Conservation (phyloP, 2,888 invertebrate species). For the Hemaris fuciformis region DNA sequence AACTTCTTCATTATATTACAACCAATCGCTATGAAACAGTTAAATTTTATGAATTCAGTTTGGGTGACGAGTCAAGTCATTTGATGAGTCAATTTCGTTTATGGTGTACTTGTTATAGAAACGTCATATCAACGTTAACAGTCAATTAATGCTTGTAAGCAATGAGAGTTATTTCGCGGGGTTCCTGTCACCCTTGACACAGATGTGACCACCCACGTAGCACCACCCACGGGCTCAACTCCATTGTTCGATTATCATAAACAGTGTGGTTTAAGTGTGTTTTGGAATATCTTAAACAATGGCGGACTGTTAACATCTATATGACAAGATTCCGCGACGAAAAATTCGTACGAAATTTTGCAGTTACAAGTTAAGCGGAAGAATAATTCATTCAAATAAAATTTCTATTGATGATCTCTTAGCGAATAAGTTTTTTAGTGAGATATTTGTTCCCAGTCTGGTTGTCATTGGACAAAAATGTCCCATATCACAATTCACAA, state of each 20-base stretch:
- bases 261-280: neutral
- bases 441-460: too few species aligned
- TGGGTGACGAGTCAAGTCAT: too few species aligned
- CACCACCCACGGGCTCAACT: conserved; percentile 40
- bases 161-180: conserved; percentile 24
- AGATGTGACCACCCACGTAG: conserved; percentile 52
- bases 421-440: too few species aligned
- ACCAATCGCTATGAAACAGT: too few species aligned
- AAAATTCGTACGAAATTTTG: neutral
- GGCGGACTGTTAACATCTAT: neutral
- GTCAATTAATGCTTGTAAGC: neutral
- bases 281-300: neutral
- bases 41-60: too few species aligned
- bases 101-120: neutral
- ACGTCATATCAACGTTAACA: neutral
- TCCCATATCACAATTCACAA: too few species aligned
- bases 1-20: too few species aligned
- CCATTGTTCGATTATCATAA: conserved; percentile 22
- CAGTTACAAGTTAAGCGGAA: too few species aligned
- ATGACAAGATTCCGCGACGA: neutral
- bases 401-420: too few species aligned
- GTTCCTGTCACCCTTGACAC: conserved; percentile 67
- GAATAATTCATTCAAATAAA: too few species aligned
- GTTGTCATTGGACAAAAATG: too few species aligned
- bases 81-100: too few species aligned